These are phyloP conservation scores for Zaprionus ghesquierei DNA, from an alignment of 1,140 invertebrate genomes.

Conservation along the genomic window DNA sequence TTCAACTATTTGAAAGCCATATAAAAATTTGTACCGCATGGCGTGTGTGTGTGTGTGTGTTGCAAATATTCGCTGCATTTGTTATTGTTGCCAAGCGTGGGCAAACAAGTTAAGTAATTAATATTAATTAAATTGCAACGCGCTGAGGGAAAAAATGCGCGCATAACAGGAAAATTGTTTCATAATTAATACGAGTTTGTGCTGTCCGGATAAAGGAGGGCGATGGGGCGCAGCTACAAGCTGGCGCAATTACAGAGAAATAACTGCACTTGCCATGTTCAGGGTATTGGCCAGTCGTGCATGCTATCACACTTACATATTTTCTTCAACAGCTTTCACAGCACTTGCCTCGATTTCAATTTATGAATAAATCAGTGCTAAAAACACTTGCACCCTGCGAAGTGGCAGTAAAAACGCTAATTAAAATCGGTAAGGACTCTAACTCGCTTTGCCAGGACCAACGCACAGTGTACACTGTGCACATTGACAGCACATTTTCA, in stretches of 20 bases:
- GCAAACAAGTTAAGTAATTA: conserved; percentile 59
- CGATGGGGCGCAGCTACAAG: not conserved
- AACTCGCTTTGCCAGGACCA: not conserved
- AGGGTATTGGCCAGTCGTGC: not conserved
- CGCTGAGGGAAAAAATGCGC: conserved; percentile 13
- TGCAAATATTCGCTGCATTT: conserved; percentile 5
- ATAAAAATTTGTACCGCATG: not conserved
- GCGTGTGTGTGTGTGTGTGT: not conserved
- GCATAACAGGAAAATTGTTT: not conserved
- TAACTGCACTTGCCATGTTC: not conserved
- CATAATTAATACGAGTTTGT: not conserved
- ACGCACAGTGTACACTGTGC: not conserved
- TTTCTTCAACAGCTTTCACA: no score
- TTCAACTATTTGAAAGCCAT: conserved; percentile 14
- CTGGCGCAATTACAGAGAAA: not conserved
- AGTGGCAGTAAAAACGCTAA: conserved; percentile 35
- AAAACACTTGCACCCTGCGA: conserved; percentile 1
- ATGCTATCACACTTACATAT: not conserved
- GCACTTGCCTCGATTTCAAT: conserved; percentile 33
- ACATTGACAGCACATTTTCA: conserved; percentile 48
- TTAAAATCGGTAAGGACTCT: conserved; percentile 48
- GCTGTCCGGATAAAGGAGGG: not conserved
- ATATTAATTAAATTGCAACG: conserved; percentile 64
- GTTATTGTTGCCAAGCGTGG: conserved; percentile 5
- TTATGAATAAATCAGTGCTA: conserved; percentile 56